Evolutionary conservation across 2,113 vertebrate species (phyloP).

Genomic region (Platichthys stellatus): DNA sequence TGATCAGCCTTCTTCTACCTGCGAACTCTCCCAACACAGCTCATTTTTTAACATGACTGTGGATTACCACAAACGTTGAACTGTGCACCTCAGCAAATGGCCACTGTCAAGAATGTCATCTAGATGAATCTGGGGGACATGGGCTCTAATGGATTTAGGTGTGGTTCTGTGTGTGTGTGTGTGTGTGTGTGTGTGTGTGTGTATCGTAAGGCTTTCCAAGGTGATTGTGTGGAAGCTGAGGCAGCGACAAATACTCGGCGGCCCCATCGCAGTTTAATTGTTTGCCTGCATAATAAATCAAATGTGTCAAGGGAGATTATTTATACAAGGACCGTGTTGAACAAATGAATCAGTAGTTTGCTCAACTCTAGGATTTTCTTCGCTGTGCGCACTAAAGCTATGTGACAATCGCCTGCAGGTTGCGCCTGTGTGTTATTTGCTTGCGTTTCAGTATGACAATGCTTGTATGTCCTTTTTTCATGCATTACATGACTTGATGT

Average conservation of each 20-base stretch:
- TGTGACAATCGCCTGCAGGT: constrained; percentile 4
- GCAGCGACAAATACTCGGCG: constrained; percentile 60
- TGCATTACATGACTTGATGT: constrained; percentile 25
- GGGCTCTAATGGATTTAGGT: constrained; percentile 26
- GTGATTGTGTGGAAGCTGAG: constrained; percentile 54
- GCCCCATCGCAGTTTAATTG: constrained; percentile 70
- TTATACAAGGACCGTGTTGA: constrained; percentile 68
- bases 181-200: constrained; percentile 12
- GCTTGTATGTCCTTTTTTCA: constrained; percentile 1
- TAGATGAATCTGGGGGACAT: constrained; percentile 41
- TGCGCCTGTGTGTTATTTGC: constrained; percentile 16
- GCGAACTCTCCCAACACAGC: background rate
- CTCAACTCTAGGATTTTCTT: constrained; percentile 40
- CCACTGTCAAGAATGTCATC: constrained; percentile 57
- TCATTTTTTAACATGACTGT: constrained; percentile 36
- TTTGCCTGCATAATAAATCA: constrained; percentile 80
- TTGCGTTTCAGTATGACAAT: constrained; percentile 4
- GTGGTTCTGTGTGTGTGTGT: constrained; percentile 20
- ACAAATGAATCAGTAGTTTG: constrained; percentile 72
- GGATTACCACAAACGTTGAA: constrained; percentile 47
- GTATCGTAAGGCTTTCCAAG: constrained; percentile 28
- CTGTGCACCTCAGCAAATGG: constrained; percentile 64
- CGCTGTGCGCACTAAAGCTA: background rate
- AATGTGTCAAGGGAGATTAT: constrained; percentile 73
- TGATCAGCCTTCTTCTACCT: background rate